Evolutionary conservation across 2,113 vertebrate species (phyloP), one percentile per base, ranked within the genome.

Genomic region (Oncorhynchus masou): DNA sequence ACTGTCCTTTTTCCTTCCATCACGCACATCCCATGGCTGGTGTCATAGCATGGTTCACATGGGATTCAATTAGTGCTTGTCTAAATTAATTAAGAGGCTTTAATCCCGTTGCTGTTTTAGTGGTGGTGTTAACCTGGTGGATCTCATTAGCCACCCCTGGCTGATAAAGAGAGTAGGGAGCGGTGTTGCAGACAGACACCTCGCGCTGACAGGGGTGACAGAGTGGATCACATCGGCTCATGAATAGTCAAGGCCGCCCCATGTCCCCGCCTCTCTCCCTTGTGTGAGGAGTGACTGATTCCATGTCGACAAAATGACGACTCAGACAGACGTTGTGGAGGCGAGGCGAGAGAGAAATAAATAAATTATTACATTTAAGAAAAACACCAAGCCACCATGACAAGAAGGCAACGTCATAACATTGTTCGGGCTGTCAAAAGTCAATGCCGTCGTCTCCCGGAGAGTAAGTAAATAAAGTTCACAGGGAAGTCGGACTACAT

Each of bases 71-170:
- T 91, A 90, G 87, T 78, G 76, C 54, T 84, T 85, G 87, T 87
- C 88, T 85, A 89, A 90, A 88, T 91, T 83, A 93, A 91, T 91
- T 89, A 92, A 90, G 85, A 89, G 90, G 87, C 89, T 91, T 89
- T 92, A 90, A 88, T 88, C 81, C 89, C 5, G 83, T 84, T 77
- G 87, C 87, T 82, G 87, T 91, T 91, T 79, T 81, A 85, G 83
- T 84, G 86, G 85, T 84, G 89, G 89, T 89, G 90, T 93, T 92
- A 93, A 91, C 91, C 88, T 84, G 86, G 88, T 89, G 87, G 87
- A 84, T 89, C 89, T 91, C 90, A 91, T 92, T 91, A 93, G 87
- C 89, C 89, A 84, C 84, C 87, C 81, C 87, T 84, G 87, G 87
- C 90, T 91, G 92, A 91, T 92, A 92, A 89, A 91, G 89, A 85